A percentile compares a stretch with the other conserved stretches of the same genome.
Conservation (phyloP, 2,797 vertebrate species). For the Squalus acanthias region DNA sequence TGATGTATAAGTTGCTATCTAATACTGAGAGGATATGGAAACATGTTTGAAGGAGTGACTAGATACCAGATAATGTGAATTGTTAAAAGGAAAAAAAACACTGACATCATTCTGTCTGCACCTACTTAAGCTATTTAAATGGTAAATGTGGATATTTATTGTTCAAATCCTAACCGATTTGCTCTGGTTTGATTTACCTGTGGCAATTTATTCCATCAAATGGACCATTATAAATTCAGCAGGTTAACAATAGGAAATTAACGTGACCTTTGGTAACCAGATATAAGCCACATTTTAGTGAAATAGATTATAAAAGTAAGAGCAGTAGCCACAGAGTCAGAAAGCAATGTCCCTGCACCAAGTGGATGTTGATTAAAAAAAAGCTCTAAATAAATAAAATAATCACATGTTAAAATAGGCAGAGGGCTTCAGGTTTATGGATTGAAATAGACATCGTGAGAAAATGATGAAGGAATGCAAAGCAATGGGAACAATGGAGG, state of each 20-base stretch:
- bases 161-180: neutral
- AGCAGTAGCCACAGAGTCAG: neutral
- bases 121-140: neutral
- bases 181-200: neutral
- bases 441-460: neutral
- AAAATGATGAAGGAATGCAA: neutral
- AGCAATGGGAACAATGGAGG: neutral
- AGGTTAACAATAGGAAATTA: neutral
- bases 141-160: neutral
- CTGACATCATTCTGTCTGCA: neutral
- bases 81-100: neutral
- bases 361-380: neutral
- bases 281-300: neutral
- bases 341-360: neutral
- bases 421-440: no score
- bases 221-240: neutral
- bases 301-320: neutral
- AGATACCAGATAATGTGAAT: neutral
- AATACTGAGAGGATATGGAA: neutral
- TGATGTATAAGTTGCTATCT: neutral
- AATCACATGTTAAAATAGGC: no score
- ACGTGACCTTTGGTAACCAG: neutral
- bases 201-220: neutral
- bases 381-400: neutral
- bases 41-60: neutral